phyloP scores from a whole-genome alignment of 2,113 vertebrate species.

The Blennius ocellaris region DNA sequence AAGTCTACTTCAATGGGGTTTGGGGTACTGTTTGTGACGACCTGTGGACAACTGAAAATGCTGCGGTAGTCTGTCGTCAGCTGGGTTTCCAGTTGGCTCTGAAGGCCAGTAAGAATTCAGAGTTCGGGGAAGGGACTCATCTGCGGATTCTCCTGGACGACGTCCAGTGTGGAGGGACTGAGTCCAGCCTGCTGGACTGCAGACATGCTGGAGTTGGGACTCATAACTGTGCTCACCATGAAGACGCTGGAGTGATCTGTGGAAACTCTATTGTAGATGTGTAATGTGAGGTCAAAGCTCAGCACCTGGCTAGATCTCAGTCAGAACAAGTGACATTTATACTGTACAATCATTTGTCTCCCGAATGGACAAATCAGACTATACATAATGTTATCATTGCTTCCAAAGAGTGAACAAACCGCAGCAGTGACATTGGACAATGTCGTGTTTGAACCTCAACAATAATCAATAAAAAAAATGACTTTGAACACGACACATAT shows the following conservation, averaged over 20 bases:
- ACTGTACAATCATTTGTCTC: too few species aligned
- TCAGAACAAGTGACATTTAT: too few species aligned
- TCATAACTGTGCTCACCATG: constrained; percentile 91
- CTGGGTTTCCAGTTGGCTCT: constrained; percentile 86
- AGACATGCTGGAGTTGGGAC: constrained; percentile 82
- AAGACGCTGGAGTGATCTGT: constrained; percentile 93
- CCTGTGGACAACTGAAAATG: constrained; percentile 84
- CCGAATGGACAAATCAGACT: too few species aligned
- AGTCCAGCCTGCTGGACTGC: constrained; percentile 89
- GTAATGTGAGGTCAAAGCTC: neutral
- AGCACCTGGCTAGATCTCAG: too few species aligned
- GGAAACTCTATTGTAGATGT: constrained; percentile 57
- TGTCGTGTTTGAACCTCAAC: too few species aligned
- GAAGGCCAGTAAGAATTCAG: constrained; percentile 87
- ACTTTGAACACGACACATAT: too few species aligned
- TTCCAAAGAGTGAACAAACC: too few species aligned
- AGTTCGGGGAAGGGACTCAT: constrained; percentile 88
- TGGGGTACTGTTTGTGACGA: constrained; percentile 97
- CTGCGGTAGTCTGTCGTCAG: constrained; percentile 90
- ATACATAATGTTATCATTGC: too few species aligned
- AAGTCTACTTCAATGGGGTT: constrained; percentile 83
- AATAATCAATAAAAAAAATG: too few species aligned
- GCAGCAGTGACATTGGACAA: too few species aligned
- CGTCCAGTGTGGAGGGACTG: constrained; percentile 86
- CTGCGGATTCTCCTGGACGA: constrained; percentile 91